Evolutionary conservation across 2,797 vertebrate genomes (phyloP).

Genomic region (Rhabdomys pumilio): DNA sequence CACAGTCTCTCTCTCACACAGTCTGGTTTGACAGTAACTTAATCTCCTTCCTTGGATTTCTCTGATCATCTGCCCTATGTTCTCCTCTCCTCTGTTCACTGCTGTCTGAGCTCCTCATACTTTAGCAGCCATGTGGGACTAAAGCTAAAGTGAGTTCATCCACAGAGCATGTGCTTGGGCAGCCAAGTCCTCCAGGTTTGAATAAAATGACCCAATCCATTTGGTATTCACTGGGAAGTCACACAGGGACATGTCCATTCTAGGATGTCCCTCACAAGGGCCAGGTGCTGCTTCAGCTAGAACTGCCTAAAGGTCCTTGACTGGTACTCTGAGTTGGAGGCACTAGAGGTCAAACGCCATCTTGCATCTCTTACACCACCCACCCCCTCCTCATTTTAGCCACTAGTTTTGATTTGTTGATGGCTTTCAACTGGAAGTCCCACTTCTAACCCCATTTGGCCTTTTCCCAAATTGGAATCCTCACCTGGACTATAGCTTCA

Average conservation of each 20-base stretch:
- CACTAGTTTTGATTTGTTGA: constrained; percentile 49
- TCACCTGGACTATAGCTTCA: constrained; percentile 64
- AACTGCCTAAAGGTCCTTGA: constrained; percentile 70
- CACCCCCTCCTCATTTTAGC: not conserved
- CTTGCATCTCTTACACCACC: not conserved
- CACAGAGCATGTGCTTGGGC: constrained; percentile 82
- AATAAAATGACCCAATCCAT: constrained; percentile 82
- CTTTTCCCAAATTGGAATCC: constrained; percentile 64
- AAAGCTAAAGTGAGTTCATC: constrained; percentile 87
- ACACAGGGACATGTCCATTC: constrained; percentile 83
- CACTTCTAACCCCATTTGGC: not conserved
- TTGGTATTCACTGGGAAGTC: constrained; percentile 86
- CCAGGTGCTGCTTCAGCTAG: constrained; percentile 75
- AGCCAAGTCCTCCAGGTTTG: constrained; percentile 86
- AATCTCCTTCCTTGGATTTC: constrained; percentile 70
- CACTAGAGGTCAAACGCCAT: constrained; percentile 2
- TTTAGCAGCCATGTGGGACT: constrained; percentile 79
- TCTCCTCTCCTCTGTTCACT: constrained; percentile 73
- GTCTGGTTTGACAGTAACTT: constrained; percentile 75
- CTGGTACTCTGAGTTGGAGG: constrained; percentile 40
- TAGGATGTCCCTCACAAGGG: constrained; percentile 77
- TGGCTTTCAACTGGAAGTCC: constrained; percentile 34
- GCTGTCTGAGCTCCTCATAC: constrained; percentile 76
- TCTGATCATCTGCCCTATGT: constrained; percentile 64
- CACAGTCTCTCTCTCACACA: constrained; percentile 14